Conservation (phyloP, 2,113 vertebrate species). For the Corapipo altera region DNA sequence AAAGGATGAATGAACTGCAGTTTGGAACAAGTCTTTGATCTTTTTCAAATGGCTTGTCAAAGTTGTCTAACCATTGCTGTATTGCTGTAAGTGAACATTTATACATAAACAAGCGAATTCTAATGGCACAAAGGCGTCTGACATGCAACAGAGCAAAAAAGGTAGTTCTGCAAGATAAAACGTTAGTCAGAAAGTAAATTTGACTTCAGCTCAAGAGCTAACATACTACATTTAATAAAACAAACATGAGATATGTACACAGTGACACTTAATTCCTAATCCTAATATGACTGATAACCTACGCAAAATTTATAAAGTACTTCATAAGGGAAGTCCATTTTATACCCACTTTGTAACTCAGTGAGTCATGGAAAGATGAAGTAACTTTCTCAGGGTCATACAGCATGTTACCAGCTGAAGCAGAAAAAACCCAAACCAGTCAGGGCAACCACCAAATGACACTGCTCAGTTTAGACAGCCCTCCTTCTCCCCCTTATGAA, state of each 20-base stretch:
- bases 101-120: conserved; percentile 38
- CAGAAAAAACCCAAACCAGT: not conserved
- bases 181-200: not conserved
- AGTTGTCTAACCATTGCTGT: not conserved
- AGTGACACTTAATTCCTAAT: conserved; percentile 49
- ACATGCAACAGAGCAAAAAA: conserved; percentile 25
- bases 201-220: conserved; percentile 21
- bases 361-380: not conserved
- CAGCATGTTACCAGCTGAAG: not conserved
- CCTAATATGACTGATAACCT: conserved; percentile 41
- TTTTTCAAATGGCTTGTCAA: conserved; percentile 17
- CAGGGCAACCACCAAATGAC: not conserved
- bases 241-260: conserved; percentile 39
- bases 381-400: not conserved
- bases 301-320: conserved; percentile 42
- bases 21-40: not conserved
- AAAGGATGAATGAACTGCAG: not conserved
- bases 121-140: not conserved
- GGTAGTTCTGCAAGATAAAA: conserved; percentile 30
- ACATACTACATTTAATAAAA: conserved; percentile 33
- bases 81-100: not conserved
- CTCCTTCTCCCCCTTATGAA: not conserved
- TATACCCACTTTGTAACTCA: not conserved
- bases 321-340: not conserved
- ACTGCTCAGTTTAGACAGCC: not conserved